phyloP scores from a whole-genome alignment of 53 echinoderm and acorn worm genomes.

The Hippasteria phrygiana region DNA sequence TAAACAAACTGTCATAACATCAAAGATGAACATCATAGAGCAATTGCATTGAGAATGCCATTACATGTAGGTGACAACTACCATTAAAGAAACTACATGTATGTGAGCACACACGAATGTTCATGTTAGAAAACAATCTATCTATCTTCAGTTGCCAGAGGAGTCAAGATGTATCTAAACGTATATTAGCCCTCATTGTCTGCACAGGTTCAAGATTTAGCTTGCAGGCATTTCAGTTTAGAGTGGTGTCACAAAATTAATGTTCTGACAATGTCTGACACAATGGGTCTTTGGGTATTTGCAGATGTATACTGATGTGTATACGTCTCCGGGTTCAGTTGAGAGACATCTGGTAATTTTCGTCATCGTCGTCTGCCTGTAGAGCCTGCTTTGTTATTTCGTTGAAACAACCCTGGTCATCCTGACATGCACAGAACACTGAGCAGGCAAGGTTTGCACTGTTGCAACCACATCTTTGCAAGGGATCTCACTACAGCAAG shows the following conservation, averaged over 20 bases:
- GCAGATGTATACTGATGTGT: constrained; percentile 14
- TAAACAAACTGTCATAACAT: no score
- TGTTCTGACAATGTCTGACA: constrained; percentile 16
- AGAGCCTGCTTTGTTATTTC: constrained; percentile 14
- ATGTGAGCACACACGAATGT: no score
- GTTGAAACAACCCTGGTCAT: no score
- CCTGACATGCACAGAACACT: constrained; percentile 48
- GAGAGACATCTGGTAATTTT: neutral
- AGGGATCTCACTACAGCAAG: constrained; percentile 43
- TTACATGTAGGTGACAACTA: no score
- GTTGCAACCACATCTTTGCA: constrained; percentile 63
- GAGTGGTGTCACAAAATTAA: constrained; percentile 20
- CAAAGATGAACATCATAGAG: no score
- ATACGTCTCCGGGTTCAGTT: constrained; percentile 8
- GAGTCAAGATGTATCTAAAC: no score
- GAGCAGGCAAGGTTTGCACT: constrained; percentile 58
- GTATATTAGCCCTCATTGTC: no score
- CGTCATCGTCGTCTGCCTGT: constrained; percentile 10
- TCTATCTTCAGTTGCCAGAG: no score
- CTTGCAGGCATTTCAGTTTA: constrained; percentile 10
- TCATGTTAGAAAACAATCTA: no score
- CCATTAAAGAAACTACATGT: no score
- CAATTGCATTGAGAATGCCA: no score
- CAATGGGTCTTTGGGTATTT: constrained; percentile 15
- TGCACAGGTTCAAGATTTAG: no score